These are phyloP conservation scores for Brenthis daphne DNA, from an alignment of 2,888 invertebrate species.

Conservation along the genomic window DNA sequence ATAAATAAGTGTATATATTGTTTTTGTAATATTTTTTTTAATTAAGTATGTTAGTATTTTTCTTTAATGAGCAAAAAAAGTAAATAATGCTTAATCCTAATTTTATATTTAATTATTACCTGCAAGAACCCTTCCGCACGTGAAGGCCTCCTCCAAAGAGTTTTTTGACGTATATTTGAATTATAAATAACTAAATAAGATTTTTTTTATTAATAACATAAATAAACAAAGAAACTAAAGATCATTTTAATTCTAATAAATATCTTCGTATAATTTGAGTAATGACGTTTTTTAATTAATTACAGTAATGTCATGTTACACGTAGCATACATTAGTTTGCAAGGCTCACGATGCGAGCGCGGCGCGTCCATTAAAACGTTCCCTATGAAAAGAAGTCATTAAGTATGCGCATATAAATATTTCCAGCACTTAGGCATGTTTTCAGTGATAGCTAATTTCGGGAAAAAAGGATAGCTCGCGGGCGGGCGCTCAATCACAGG, in stretches of 20 bases:
- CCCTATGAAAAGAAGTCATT: conserved; percentile 35
- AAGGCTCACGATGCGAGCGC: neutral
- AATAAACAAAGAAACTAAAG: conserved; percentile 1
- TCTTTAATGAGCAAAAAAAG: too few species aligned
- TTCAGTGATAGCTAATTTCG: conserved; percentile 53
- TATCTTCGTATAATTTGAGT: conserved; percentile 4
- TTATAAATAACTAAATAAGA: too few species aligned
- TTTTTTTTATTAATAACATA: too few species aligned
- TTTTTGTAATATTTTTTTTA: too few species aligned
- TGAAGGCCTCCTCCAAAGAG: too few species aligned
- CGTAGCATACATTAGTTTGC: conserved; percentile 3
- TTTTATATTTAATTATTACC: too few species aligned
- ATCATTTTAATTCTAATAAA: conserved; percentile 20
- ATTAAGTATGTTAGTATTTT: too few species aligned
- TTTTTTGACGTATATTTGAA: too few species aligned
- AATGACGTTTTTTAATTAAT: conserved; percentile 19
- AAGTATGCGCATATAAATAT: conserved; percentile 42
- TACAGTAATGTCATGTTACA: conserved; percentile 20
- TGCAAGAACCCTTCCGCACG: too few species aligned
- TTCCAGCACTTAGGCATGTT: conserved; percentile 49
- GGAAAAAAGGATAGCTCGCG: conserved; percentile 50
- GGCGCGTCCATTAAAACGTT: conserved; percentile 13
- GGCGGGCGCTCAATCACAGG: conserved; percentile 78
- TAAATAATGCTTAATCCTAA: too few species aligned
- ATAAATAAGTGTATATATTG: too few species aligned